Base-by-base conservation (phyloP, 23 tunicate species). In the Clavelina lepadiformis region DNA sequence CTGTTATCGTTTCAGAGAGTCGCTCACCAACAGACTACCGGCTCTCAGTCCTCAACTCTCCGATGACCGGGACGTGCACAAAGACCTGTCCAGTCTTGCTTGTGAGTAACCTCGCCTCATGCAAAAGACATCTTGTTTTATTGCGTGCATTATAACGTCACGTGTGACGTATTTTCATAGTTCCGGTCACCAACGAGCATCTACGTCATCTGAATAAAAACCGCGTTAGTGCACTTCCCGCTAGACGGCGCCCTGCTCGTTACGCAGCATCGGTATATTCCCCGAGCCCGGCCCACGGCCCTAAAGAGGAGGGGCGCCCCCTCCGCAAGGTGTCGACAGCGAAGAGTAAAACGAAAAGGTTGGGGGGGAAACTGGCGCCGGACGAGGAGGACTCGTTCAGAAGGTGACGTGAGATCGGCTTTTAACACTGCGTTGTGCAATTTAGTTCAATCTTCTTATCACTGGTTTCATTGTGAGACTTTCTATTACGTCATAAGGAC, bases 1-100 rank as follows among this genome's bases (percentile, higher is more conserved):
- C n/a, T n/a, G n/a, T n/a, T n/a, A n/a, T n/a, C n/a, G n/a, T n/a
- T 63, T 8, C 80, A 76, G 82, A 49, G 82, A 76, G 33, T 65
- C 82, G 15, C 66, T 76, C 30, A 76, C 82, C 1, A 29, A 41
- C 20, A 46, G 62, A 13, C 66, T 76, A 1, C 82, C 82, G 22
- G 72, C 73, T 30, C 71, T 76, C 44, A 51, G 38, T 1, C 81
- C 73, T 20, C 82, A 75, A 33, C 1, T 47, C 5, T 44, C 80
- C 25, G 56, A 15, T 18, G 61, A 51, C 25, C n/a, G n/a, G n/a
- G n/a, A n/a, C n/a, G n/a, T n/a, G n/a, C n/a, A n/a, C n/a, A n/a
- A n/a, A n/a, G n/a, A n/a, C n/a, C n/a, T n/a, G n/a, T n/a, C n/a
- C n/a, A n/a, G n/a, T n/a, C n/a, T n/a, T n/a, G n/a, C n/a, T n/a